Conservation (phyloP, 2,113 vertebrate genomes). For the Vulpes vulpes region DNA sequence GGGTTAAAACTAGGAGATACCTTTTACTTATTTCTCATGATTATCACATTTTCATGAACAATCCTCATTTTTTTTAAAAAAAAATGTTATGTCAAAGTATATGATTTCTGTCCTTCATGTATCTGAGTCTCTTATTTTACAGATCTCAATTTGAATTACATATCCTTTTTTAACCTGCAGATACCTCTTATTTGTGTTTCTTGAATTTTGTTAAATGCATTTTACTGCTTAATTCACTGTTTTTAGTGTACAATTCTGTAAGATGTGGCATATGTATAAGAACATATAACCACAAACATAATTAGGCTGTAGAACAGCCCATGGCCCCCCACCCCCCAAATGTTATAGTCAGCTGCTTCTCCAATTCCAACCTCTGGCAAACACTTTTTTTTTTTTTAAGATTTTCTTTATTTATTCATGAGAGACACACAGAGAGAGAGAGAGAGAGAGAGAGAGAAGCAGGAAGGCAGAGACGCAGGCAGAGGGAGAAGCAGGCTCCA, state of each 20-base stretch:
- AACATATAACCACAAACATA: neutral
- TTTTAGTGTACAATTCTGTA: neutral
- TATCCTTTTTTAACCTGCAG: neutral
- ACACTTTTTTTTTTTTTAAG: neutral
- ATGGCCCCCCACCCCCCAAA: neutral
- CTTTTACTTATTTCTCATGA: neutral
- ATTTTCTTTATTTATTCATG: too few species aligned
- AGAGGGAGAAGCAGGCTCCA: too few species aligned
- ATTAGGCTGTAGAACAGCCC: neutral
- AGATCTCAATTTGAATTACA: neutral
- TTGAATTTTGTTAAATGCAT: constrained; percentile 19
- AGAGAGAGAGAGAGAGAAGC: too few species aligned
- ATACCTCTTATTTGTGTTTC: neutral
- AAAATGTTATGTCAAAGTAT: neutral
- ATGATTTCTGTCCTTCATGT: neutral
- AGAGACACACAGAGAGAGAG: too few species aligned
- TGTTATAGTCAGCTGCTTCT: neutral
- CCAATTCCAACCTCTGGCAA: neutral
- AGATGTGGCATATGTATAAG: neutral
- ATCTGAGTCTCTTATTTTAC: neutral
- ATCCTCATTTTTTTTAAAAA: neutral
- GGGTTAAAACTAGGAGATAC: neutral
- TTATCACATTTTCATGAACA: neutral
- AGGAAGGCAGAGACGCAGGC: too few species aligned
- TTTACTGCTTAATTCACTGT: neutral